Percentiles rank a stretch among this genome's conserved stretches.
Evolutionary conservation across 2,113 vertebrate species (phyloP).

Genomic region (Grallaria varia): DNA sequence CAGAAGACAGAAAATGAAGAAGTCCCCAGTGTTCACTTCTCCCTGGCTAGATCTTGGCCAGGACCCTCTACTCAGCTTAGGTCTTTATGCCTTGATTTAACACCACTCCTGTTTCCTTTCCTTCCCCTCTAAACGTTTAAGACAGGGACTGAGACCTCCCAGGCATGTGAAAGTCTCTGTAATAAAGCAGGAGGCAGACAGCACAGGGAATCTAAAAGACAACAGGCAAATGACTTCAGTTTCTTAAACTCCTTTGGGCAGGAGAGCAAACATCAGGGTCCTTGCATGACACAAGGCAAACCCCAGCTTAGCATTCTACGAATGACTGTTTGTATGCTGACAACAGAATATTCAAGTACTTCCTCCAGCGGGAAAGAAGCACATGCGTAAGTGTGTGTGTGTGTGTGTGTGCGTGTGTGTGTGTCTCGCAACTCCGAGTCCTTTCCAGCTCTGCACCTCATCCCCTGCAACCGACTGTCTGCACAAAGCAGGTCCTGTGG

Average conservation of each 20-base stretch:
- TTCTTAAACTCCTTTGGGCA: neutral
- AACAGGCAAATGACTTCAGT: neutral
- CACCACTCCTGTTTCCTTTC: neutral
- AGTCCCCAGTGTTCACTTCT: neutral
- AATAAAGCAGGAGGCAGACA: neutral
- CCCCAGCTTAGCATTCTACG: neutral
- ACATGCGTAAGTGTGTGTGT: fast-evolving
- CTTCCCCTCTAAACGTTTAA: neutral
- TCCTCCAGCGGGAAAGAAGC: neutral
- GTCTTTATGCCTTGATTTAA: neutral
- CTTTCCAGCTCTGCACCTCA: neutral
- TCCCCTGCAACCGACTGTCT: neutral
- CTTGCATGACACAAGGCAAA: neutral
- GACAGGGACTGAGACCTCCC: fast-evolving
- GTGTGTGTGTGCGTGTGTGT: fast-evolving
- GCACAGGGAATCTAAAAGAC: neutral
- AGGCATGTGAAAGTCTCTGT: neutral
- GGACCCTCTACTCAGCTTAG: neutral
- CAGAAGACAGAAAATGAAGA: neutral
- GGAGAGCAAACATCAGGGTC: neutral
- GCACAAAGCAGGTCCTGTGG: neutral
- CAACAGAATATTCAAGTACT: neutral
- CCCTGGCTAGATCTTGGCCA: neutral
- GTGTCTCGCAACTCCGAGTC: neutral
- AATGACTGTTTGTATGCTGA: neutral